Percentiles rank a stretch among this genome's conserved stretches.
phyloP scores from a whole-genome alignment of 2,888 invertebrate genomes.

The Drosophila hamatofila region DNA sequence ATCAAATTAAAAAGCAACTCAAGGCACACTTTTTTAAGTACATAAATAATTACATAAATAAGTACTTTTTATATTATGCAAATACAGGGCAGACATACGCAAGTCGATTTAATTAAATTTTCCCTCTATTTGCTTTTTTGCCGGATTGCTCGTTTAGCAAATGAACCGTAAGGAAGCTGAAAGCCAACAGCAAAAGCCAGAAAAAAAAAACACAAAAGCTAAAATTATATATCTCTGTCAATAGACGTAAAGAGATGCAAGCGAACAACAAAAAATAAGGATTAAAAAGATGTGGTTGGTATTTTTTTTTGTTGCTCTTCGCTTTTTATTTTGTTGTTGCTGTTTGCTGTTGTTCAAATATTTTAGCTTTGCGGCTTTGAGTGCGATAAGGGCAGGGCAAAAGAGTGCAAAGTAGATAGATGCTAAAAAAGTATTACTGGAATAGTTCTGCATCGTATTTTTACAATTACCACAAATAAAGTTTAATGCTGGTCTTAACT shows the following conservation, averaged over 20 bases:
- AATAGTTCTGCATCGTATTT: slow-evolving; percentile 3
- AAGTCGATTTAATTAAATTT: slow-evolving; percentile 73
- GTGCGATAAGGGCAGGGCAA: background rate
- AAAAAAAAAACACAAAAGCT: slow-evolving; percentile 21
- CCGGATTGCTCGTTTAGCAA: slow-evolving; percentile 41
- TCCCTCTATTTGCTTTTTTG: slow-evolving; percentile 20
- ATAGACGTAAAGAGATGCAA: slow-evolving; percentile 20
- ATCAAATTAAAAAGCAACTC: slow-evolving; percentile 71
- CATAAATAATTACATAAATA: slow-evolving; percentile 43
- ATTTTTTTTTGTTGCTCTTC: slow-evolving; percentile 8
- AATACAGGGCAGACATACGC: slow-evolving; percentile 22
- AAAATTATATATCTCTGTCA: slow-evolving; percentile 53
- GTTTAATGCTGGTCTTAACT: slow-evolving; percentile 3
- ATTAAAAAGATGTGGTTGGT: slow-evolving; percentile 17
- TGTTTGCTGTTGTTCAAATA: slow-evolving; percentile 10
- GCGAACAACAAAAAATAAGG: slow-evolving; percentile 3
- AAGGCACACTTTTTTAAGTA: slow-evolving; percentile 36
- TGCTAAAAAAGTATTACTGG: slow-evolving; percentile 6
- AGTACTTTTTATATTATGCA: slow-evolving; percentile 21
- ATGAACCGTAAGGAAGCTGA: slow-evolving; percentile 53
- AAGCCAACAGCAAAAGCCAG: slow-evolving; percentile 22
- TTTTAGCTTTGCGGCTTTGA: slow-evolving; percentile 14
- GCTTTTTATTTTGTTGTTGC: slow-evolving; percentile 16
- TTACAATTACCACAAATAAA: slow-evolving; percentile 19
- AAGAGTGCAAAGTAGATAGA: background rate